Base-by-base conservation (phyloP, 1,140 invertebrate species). In the Papilio aristodemus region DNA sequence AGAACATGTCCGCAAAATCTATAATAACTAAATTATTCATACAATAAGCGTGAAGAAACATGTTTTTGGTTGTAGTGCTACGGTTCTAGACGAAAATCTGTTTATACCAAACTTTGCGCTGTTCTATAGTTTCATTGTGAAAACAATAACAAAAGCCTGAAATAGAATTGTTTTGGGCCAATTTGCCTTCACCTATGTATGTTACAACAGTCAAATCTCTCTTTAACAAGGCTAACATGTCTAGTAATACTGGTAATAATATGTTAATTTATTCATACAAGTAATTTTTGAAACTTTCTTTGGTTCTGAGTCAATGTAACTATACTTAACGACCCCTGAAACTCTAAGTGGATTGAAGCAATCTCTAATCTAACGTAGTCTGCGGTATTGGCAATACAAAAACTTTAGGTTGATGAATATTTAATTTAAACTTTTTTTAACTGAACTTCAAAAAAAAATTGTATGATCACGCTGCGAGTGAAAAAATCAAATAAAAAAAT, bases 131-230 rank as follows among this genome's bases (percentile, higher is more conserved):
- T 66, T 68, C 39, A 54, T 37, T 46, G 68, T 62, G 68, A 73
- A 75, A 77, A 77, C 71, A 77, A 77, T 75, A 75, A 77, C 76
- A 73, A 71, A 22, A 43, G 41, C 50, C 59, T 67, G 32, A 71
- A 73, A 64, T 64, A 67, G 39, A 70, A 64, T 54, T 59, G 67
- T 64, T 57, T 37, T 66, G 22, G 41, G 41, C 22, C 41, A 22
- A 32, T 25, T 46, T 66, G 39, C 63, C n/a, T 46, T 9, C 10
- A 22, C 63, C 25, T 64, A 63, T n/a, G 37, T 64, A 63, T n/a
- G 37, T 37, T 62, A 43, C 41, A 50, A 41, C 19, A 25, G 59
- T 32, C 39, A 59, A 67, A 67, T 39, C 66, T 32, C 60, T 64
- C 39, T 27, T 39, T 54, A 50, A 64, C 60, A 50, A 60, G 60